Evolutionary conservation across 1,140 invertebrate species (phyloP).

Genomic region (Microplitis demolitor): DNA sequence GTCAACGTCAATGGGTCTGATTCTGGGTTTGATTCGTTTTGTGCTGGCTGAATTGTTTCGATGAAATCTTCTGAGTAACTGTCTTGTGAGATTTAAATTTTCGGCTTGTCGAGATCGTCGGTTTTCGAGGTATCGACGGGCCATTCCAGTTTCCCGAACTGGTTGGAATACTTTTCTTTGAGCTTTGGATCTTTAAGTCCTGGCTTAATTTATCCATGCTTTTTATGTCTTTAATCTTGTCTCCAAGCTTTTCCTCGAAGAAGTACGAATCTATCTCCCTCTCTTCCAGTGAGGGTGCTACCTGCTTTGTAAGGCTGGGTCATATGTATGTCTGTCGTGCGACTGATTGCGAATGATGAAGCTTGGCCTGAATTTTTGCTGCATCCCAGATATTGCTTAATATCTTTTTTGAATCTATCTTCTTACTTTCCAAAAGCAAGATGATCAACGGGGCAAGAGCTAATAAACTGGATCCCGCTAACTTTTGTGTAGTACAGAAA

Average conservation of each 20-base stretch:
- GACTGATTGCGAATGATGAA: constrained; percentile 6
- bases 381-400: constrained; percentile 4
- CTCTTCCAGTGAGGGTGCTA: not conserved
- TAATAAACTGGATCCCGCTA: too few species aligned
- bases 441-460: not conserved
- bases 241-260: constrained; percentile 3
- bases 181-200: not conserved
- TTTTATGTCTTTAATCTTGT: constrained; percentile 18
- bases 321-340: too few species aligned
- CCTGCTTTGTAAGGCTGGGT: constrained; percentile 2
- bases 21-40: not conserved
- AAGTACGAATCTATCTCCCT: constrained; percentile 4
- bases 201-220: not conserved
- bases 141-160: constrained; percentile 12
- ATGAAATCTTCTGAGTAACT: not conserved
- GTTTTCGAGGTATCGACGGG: constrained; percentile 1
- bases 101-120: not conserved
- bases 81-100: not conserved
- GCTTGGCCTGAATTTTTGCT: constrained; percentile 2
- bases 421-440: not conserved
- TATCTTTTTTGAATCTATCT: not conserved
- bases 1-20: not conserved
- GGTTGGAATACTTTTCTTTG: not conserved
- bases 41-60: not conserved
- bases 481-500: too few species aligned